Percentiles rank a stretch among this genome's conserved stretches.
Evolutionary conservation across 2,888 invertebrate genomes (phyloP).

Genomic region (Xanthorhoe spadicearia): DNA sequence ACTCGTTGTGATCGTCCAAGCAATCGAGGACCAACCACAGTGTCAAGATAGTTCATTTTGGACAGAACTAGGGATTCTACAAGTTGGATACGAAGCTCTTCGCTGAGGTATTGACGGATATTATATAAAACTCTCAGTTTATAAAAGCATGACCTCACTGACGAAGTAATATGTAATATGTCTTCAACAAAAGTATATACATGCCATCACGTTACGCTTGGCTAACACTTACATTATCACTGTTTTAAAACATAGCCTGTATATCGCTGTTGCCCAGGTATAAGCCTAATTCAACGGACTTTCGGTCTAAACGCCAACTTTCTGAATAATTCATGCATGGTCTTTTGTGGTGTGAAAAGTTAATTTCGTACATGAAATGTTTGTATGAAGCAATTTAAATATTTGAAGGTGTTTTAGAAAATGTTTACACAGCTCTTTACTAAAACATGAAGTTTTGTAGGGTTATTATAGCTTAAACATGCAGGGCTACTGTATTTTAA

Average conservation of each 20-base stretch:
- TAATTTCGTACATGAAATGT: constrained; percentile 26
- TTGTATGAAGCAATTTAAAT: constrained; percentile 21
- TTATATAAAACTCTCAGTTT: too few relatives aligned
- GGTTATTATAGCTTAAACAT: not conserved
- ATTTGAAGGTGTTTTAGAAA: constrained; percentile 2
- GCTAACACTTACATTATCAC: too few relatives aligned
- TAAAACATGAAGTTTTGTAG: not conserved
- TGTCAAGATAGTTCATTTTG: too few relatives aligned
- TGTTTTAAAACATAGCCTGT: not conserved
- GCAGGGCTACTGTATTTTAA: not conserved
- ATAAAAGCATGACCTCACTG: too few relatives aligned
- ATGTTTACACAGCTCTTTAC: not conserved
- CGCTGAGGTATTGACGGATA: too few relatives aligned
- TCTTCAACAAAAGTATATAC: too few relatives aligned
- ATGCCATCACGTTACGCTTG: too few relatives aligned
- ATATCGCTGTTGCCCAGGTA: not conserved
- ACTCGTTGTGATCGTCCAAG: too few relatives aligned
- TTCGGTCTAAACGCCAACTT: constrained; percentile 9
- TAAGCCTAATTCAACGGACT: not conserved
- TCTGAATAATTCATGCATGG: constrained; percentile 35
- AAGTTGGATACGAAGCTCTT: too few relatives aligned
- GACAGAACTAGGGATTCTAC: too few relatives aligned
- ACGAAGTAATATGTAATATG: too few relatives aligned
- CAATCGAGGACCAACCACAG: too few relatives aligned
- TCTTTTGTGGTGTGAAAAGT: constrained; percentile 31